Percentiles rank a stretch among this genome's conserved stretches.
phyloP scores from a whole-genome alignment of 2,888 invertebrate species.

The Corbicula japonica region DNA sequence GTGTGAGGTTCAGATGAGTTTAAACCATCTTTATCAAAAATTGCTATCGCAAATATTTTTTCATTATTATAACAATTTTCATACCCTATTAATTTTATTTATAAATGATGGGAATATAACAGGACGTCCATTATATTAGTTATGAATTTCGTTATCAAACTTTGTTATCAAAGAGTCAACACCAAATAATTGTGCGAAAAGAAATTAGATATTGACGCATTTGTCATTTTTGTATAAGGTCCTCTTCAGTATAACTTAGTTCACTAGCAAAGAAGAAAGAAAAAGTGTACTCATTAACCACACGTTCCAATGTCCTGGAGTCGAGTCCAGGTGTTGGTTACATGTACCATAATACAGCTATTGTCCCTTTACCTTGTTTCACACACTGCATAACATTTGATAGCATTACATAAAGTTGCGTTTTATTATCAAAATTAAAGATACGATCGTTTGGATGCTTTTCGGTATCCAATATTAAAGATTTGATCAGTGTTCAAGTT shows the following conservation, averaged over 20 bases:
- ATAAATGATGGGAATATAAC: constrained; percentile 2
- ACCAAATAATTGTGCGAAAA: constrained; percentile 13
- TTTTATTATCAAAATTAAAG: too few relatives aligned
- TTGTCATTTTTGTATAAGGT: constrained; percentile 15
- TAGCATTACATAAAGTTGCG: too few relatives aligned
- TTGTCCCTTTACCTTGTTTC: constrained; percentile 23
- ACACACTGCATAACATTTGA: too few relatives aligned
- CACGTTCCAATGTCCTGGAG: too few relatives aligned
- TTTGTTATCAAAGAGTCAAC: constrained; percentile 9
- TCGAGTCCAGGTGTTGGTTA: constrained; percentile 23
- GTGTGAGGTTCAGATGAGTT: too few relatives aligned
- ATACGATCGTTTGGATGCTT: too few relatives aligned
- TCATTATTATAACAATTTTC: too few relatives aligned
- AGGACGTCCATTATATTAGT: not conserved
- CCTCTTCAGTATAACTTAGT: not conserved
- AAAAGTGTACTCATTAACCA: constrained; percentile 26
- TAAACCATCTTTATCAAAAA: too few relatives aligned
- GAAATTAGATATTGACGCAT: constrained; percentile 19
- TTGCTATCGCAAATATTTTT: too few relatives aligned
- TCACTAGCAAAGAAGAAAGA: constrained; percentile 15
- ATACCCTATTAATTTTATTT: constrained; percentile 16
- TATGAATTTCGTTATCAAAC: constrained; percentile 12
- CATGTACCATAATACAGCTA: constrained; percentile 17
- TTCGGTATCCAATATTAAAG: too few relatives aligned
- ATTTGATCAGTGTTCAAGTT: too few relatives aligned